Percentiles rank a stretch among this genome's conserved stretches.
Evolutionary conservation across 2,113 vertebrate species (phyloP).

Genomic region (Syrrhaptes paradoxus): DNA sequence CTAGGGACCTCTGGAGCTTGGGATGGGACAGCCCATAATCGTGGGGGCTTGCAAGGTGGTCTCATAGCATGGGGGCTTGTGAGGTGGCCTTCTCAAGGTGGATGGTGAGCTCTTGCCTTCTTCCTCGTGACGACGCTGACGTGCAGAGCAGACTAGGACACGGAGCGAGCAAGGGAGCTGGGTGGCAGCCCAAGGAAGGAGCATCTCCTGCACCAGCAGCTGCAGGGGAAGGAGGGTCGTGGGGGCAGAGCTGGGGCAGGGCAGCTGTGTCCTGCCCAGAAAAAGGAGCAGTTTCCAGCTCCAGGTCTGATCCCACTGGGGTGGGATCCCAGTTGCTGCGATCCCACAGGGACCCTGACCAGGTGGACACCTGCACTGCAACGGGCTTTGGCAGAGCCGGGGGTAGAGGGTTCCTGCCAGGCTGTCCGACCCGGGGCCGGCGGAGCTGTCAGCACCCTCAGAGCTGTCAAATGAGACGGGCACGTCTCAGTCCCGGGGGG

Average conservation of each 20-base stretch:
- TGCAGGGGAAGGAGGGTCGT: background rate
- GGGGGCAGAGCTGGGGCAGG: background rate
- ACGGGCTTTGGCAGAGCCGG: background rate
- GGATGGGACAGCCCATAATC: background rate
- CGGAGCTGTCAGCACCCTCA: fast-evolving
- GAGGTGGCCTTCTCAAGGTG: too few relatives aligned
- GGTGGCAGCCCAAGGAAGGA: background rate
- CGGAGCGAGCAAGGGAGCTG: fast-evolving
- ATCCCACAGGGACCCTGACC: background rate
- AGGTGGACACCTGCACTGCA: background rate
- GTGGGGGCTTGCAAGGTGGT: background rate
- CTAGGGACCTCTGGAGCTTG: background rate
- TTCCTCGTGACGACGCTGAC: background rate
- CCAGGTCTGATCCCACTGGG: fast-evolving
- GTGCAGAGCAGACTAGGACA: fast-evolving
- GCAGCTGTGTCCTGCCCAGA: background rate
- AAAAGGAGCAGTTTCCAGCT: background rate
- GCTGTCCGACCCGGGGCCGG: too few relatives aligned
- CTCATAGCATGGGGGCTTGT: too few relatives aligned
- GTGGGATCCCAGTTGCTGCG: background rate
- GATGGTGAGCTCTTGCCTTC: background rate
- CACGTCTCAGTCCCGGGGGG: background rate
- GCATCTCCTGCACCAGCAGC: background rate
- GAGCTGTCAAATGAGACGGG: background rate
- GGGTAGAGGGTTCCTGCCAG: background rate